Base-by-base conservation (phyloP, 2,888 invertebrate genomes). In the Harpalus rufipes region DNA sequence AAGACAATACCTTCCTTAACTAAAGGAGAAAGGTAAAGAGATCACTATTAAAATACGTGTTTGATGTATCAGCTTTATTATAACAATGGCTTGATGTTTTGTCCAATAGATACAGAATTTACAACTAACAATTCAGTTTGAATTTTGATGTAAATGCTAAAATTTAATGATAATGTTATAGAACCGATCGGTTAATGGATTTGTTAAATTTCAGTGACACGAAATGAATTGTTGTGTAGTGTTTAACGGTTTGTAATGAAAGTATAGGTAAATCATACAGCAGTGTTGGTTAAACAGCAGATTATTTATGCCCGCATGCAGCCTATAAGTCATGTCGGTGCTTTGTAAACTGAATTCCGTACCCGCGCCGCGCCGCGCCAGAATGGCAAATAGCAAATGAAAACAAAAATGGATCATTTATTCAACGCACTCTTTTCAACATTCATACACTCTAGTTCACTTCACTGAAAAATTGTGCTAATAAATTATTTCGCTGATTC, bases 361-460 rank as follows among this genome's bases (percentile, higher is more conserved):
- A 10, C 72, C 41, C 10, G 32, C 21, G 44, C 72, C 10, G 32
- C 21, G 44, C 72, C 41, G 51, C 21, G 44, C 72, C 41, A 44
- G 44, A 74, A 78, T 78, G n/a, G 78, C 78, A 78, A 56, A 78
- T 58, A 78, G 78, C 78, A n/a, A 56, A 78, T 78, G 78, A 58
- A 56, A 78, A 78, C 58, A 78, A 58, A 78, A 78, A 78, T 78
- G 78, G 58, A 78, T 58, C 78, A 58, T 78, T 78, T 58, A 58
- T 78, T 44, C 16, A 25, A 32, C 68, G 39, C 32, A 68, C 68
- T 68, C 68, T 68, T 68, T 68, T 68, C 32, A 68, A 32, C 68
- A 68, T 39, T 32, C 68, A 68, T 68, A 68, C 25, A 39, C 68
- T 25, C 39, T 39, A 74, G 72, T 41, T 16, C 10, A 44, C 14